Percentiles rank a stretch among this genome's conserved stretches.
Evolutionary conservation across 2,888 invertebrate genomes (phyloP).

Genomic region (Phlogophora meticulosa): DNA sequence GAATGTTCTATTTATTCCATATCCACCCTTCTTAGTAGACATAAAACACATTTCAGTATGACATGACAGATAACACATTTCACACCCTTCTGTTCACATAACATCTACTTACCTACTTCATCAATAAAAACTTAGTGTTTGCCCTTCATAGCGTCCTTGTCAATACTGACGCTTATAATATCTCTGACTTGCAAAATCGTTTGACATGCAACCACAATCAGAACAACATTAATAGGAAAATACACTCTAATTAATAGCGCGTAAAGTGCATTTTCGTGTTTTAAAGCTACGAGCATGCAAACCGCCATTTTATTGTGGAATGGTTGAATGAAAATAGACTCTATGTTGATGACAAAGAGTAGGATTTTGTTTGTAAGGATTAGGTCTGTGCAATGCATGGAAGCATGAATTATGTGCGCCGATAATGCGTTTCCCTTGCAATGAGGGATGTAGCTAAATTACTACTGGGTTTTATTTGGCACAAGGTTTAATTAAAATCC

Average conservation of each 20-base stretch:
- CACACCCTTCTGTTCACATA: slow-evolving; percentile 18
- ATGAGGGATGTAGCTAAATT: slow-evolving; percentile 32
- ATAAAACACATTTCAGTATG: slow-evolving; percentile 5
- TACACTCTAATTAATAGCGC: slow-evolving; percentile 15
- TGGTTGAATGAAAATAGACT: background rate
- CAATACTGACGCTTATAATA: slow-evolving; percentile 6
- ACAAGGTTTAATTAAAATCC: background rate
- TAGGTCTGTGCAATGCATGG: slow-evolving; percentile 20
- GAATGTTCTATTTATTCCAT: slow-evolving; percentile 15
- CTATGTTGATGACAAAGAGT: background rate
- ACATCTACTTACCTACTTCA: slow-evolving; percentile 23
- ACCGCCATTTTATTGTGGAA: background rate
- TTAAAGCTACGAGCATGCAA: slow-evolving; percentile 24
- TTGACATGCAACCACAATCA: slow-evolving; percentile 12
- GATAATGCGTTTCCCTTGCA: slow-evolving; percentile 50
- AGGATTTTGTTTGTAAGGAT: slow-evolving; percentile 3
- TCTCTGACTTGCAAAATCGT: background rate
- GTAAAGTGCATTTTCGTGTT: slow-evolving; percentile 36
- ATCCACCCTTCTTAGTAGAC: background rate
- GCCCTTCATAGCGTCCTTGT: slow-evolving; percentile 17
- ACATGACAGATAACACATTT: slow-evolving; percentile 25
- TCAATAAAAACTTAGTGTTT: background rate
- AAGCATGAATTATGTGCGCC: slow-evolving; percentile 28
- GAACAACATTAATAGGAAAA: slow-evolving; percentile 20
- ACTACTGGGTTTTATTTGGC: background rate